Evolutionary conservation across 2,113 vertebrate genomes (phyloP).

Genomic region (Hassar affinis): DNA sequence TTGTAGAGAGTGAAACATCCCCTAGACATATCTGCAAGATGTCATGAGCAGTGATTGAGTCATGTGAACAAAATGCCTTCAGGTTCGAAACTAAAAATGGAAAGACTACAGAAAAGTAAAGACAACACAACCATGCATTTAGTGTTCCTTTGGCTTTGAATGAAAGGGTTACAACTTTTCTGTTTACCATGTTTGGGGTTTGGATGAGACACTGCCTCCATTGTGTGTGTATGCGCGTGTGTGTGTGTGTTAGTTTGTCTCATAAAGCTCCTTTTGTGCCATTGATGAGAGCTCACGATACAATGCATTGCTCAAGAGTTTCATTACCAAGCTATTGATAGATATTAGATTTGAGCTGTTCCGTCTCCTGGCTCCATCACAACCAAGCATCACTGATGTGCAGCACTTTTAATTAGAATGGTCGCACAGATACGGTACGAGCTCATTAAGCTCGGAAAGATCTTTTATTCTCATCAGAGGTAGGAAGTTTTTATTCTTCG

Average conservation of each 20-base stretch:
- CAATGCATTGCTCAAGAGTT: background rate
- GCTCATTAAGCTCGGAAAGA: background rate
- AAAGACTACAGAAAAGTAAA: background rate
- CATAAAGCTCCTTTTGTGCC: background rate
- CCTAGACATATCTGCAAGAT: background rate
- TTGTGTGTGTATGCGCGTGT: background rate
- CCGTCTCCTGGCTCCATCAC: background rate
- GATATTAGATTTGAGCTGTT: background rate
- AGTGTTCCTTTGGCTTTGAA: background rate
- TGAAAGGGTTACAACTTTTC: background rate
- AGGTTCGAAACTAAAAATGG: background rate
- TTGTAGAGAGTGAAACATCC: background rate
- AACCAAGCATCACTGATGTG: background rate
- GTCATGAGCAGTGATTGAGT: background rate
- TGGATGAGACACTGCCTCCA: background rate
- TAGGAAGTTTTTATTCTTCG: background rate
- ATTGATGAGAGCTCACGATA: background rate
- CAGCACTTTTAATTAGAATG: background rate
- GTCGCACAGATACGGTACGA: background rate
- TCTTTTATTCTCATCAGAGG: background rate
- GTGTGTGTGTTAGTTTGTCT: background rate
- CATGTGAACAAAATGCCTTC: background rate
- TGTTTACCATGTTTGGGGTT: background rate
- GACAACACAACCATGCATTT: background rate
- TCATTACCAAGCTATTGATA: background rate